These are phyloP conservation scores for Camponotus vicinus DNA, from an alignment of 1,140 invertebrate species.

Conservation along the genomic window DNA sequence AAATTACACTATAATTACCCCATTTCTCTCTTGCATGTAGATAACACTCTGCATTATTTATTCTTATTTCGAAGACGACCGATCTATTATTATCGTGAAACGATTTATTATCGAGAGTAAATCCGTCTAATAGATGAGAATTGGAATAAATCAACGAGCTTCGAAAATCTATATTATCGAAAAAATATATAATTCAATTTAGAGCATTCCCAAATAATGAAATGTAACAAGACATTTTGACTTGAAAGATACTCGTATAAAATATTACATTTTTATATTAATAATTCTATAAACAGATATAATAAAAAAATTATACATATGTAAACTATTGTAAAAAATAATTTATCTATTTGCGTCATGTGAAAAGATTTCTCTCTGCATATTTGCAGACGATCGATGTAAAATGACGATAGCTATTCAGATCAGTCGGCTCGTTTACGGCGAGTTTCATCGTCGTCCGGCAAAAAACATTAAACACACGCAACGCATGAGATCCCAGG, in stretches of 20 bases:
- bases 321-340: not conserved
- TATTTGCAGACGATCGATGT: not conserved
- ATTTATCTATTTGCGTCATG: not conserved
- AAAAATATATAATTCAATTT: not conserved
- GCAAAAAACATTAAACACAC: slow-evolving; percentile 53
- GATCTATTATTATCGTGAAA: slow-evolving; percentile 78
- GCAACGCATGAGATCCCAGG: slow-evolving; percentile 28
- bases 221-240: not conserved
- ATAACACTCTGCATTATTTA: slow-evolving; percentile 41
- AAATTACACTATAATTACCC: slow-evolving; percentile 61
- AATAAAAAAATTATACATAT: not conserved
- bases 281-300: not conserved
- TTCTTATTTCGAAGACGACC: slow-evolving; percentile 49
- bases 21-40: slow-evolving; percentile 47
- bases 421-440: slow-evolving; percentile 27
- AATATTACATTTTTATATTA: not conserved
- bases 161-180: not conserved
- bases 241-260: not conserved
- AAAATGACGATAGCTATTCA: slow-evolving; percentile 28
- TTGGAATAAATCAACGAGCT: not conserved
- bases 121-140: slow-evolving; percentile 54
- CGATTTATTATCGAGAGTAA: slow-evolving; percentile 72
- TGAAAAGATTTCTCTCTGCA: not conserved
- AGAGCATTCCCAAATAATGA: not conserved
- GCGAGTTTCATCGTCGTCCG: slow-evolving; percentile 11